Conservation (phyloP, 2,797 vertebrate species). For the Esox lucius region DNA sequence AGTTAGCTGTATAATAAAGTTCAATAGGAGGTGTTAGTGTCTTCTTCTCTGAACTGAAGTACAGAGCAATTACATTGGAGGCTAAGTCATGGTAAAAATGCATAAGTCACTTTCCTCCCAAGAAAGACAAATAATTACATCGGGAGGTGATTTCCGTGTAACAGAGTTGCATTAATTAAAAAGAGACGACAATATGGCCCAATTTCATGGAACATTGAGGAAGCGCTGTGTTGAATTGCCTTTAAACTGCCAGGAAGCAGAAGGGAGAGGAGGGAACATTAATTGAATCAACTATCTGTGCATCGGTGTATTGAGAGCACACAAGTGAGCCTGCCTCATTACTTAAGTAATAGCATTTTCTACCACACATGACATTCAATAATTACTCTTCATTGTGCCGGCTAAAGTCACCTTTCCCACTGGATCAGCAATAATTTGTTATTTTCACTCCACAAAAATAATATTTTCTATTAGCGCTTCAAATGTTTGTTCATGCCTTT, state of each 20-base stretch:
- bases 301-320: background rate
- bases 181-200: background rate
- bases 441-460: background rate
- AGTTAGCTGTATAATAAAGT: too few relatives aligned
- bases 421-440: background rate
- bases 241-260: slow-evolving; percentile 7
- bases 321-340: slow-evolving; percentile 3
- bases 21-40: background rate
- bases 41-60: too few relatives aligned
- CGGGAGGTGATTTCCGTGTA: background rate
- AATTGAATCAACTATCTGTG: slow-evolving; percentile 14
- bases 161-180: slow-evolving; percentile 10
- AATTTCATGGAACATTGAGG: slow-evolving; percentile 17
- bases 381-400: background rate
- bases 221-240: background rate
- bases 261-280: slow-evolving; percentile 3
- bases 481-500: background rate
- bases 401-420: background rate
- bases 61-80: too few relatives aligned
- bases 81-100: slow-evolving; percentile 3
- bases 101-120: too few relatives aligned
- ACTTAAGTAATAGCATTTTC: background rate
- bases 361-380: background rate
- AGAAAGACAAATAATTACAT: slow-evolving; percentile 1
- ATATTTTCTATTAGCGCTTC: background rate